These are phyloP conservation scores for Sparus aurata DNA, from an alignment of 2,797 vertebrate species.

Conservation along the genomic window DNA sequence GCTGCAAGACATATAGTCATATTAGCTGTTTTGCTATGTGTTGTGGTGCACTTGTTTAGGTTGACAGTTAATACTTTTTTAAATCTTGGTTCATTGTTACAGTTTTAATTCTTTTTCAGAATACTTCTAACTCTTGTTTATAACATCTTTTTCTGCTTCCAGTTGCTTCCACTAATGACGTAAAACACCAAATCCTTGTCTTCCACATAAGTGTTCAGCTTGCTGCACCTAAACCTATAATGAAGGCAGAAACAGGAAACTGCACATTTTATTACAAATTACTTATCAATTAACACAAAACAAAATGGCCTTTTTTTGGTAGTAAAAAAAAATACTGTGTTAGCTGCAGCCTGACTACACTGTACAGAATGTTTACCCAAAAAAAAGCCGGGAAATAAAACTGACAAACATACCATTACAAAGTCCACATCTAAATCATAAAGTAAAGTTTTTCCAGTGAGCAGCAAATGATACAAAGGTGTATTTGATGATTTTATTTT, in stretches of 20 bases:
- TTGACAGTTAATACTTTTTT: neutral
- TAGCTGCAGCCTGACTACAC: neutral
- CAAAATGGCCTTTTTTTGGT: no score
- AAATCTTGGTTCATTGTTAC: neutral
- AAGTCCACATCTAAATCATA: neutral
- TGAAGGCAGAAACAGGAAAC: neutral
- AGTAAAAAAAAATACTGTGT: neutral
- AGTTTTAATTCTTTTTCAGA: neutral
- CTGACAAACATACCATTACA: neutral
- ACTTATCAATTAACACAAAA: neutral
- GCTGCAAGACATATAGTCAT: no score
- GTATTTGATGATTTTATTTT: conserved; percentile 33
- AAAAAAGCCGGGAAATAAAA: neutral
- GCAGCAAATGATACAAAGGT: neutral
- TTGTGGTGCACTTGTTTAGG: no score
- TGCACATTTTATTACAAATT: neutral
- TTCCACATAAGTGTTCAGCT: neutral
- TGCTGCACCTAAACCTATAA: neutral
- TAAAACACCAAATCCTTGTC: neutral
- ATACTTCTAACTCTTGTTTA: no score
- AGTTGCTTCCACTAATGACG: no score
- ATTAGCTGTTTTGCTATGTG: no score
- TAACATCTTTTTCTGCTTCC: conserved; percentile 1
- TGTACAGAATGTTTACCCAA: neutral
- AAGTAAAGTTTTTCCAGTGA: conserved; percentile 1